These are phyloP conservation scores for Seira musarum DNA, from an alignment of 2,888 invertebrate genomes.

Conservation along the genomic window DNA sequence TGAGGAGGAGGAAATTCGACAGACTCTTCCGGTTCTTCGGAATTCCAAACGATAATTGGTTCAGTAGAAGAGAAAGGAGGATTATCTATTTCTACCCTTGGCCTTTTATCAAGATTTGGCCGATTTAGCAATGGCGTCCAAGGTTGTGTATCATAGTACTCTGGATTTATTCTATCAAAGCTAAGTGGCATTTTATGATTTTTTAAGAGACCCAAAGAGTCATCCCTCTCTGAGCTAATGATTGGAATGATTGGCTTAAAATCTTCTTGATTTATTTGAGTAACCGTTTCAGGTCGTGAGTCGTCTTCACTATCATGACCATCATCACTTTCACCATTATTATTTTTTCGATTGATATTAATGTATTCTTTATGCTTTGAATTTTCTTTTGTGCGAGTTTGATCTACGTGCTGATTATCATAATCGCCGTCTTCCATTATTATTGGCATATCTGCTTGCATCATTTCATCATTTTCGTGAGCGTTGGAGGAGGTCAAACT, in stretches of 20 bases:
- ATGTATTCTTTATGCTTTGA: no score
- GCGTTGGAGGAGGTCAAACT: conserved; percentile 29
- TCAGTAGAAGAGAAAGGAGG: conserved; percentile 31
- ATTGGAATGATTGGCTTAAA: conserved; percentile 61
- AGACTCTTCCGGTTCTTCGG: conserved; percentile 42
- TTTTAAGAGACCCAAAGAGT: conserved; percentile 26
- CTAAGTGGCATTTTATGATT: conserved; percentile 64
- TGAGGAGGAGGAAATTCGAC: not conserved
- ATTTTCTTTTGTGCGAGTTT: not conserved
- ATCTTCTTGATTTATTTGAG: conserved; percentile 36
- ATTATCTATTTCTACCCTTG: conserved; percentile 61
- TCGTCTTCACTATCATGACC: no score
- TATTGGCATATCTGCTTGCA: conserved; percentile 18
- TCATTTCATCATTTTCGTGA: not conserved
- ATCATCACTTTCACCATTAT: conserved; percentile 24
- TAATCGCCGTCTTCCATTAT: conserved; percentile 22
- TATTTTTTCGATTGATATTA: conserved; percentile 10
- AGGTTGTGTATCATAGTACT: conserved; percentile 67
- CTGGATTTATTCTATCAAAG: conserved; percentile 66
- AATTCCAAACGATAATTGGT: conserved; percentile 62
- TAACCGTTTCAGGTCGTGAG: conserved; percentile 29
- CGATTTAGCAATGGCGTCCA: conserved; percentile 67
- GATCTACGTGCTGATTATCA: conserved; percentile 24
- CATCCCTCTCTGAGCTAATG: conserved; percentile 51
- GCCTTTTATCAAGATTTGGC: conserved; percentile 67